These are phyloP conservation scores for Asteroscopus sphinx DNA, from an alignment of 2,888 invertebrate genomes.

Conservation along the genomic window DNA sequence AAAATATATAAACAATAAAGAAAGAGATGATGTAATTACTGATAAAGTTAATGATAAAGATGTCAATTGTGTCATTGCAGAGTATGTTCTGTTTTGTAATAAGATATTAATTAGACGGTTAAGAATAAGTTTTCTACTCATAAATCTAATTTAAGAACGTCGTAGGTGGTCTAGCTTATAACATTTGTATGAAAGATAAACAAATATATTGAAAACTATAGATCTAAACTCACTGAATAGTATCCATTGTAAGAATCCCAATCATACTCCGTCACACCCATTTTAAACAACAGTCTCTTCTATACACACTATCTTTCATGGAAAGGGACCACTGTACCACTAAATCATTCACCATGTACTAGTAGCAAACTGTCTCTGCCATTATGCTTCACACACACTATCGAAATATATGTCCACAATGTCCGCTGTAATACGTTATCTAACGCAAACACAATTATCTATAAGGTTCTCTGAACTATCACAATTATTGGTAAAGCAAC, in stretches of 20 bases:
- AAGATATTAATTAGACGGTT: not conserved
- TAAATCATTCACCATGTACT: slow-evolving; percentile 70
- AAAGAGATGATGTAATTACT: slow-evolving; percentile 31
- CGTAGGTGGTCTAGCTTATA: slow-evolving; percentile 13
- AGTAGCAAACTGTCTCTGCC: slow-evolving; percentile 61
- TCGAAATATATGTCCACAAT: slow-evolving; percentile 64
- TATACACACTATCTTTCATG: slow-evolving; percentile 67
- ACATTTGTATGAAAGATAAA: not conserved
- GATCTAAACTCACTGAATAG: slow-evolving; percentile 80
- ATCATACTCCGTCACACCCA: slow-evolving; percentile 87
- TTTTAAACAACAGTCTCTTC: slow-evolving; percentile 73
- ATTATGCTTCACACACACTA: slow-evolving; percentile 62
- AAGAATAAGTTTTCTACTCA: not conserved
- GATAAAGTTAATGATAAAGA: slow-evolving; percentile 16
- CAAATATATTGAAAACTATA: not conserved
- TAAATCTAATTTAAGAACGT: slow-evolving; percentile 9
- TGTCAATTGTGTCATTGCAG: slow-evolving; percentile 59
- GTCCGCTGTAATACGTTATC: slow-evolving; percentile 74
- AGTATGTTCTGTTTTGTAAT: slow-evolving; percentile 24
- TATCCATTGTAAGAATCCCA: slow-evolving; percentile 87
- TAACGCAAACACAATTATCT: slow-evolving; percentile 83
- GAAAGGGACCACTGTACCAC: slow-evolving; percentile 64
- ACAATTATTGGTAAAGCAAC: slow-evolving; percentile 72
- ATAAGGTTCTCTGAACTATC: slow-evolving; percentile 73
- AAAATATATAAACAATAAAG: too few species aligned